Conservation (phyloP, 1,140 invertebrate genomes). For the Anastatus disparis region DNA sequence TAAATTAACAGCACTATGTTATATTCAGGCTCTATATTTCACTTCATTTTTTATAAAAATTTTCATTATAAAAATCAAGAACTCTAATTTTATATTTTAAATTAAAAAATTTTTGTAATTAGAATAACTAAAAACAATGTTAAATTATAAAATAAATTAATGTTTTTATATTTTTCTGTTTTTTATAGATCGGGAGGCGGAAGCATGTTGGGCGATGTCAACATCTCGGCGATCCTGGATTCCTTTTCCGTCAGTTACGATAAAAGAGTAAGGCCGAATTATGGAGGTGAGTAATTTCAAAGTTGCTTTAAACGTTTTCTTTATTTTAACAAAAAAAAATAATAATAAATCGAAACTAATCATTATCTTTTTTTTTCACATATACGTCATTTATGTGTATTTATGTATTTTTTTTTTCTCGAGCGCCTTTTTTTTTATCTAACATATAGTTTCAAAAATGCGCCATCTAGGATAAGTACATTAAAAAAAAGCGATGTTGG, state of each 20-base stretch:
- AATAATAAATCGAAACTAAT: background rate
- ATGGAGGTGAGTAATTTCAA: constrained; percentile 94
- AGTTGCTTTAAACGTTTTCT: background rate
- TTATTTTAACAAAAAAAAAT: background rate
- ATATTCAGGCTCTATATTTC: no score
- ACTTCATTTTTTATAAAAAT: no score
- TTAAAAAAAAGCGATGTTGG: constrained; percentile 14
- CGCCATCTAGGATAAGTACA: background rate
- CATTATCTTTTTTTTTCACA: background rate
- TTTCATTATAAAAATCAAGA: no score
- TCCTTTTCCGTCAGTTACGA: constrained; percentile 94
- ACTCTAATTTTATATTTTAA: no score
- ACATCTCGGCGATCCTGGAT: constrained; percentile 93
- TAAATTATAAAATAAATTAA: no score
- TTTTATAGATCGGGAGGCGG: no score
- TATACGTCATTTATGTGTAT: background rate
- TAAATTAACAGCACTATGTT: no score
- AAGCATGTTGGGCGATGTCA: constrained; percentile 86
- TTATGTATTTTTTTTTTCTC: background rate
- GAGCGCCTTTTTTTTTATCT: constrained; percentile 1
- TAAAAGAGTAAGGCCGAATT: constrained; percentile 97
- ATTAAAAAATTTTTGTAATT: no score
- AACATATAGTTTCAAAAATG: background rate
- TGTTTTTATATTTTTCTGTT: no score
- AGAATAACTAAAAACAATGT: no score